Evolutionary conservation across 2,888 invertebrate species (phyloP).

Genomic region (Minunthozetes semirufus): DNA sequence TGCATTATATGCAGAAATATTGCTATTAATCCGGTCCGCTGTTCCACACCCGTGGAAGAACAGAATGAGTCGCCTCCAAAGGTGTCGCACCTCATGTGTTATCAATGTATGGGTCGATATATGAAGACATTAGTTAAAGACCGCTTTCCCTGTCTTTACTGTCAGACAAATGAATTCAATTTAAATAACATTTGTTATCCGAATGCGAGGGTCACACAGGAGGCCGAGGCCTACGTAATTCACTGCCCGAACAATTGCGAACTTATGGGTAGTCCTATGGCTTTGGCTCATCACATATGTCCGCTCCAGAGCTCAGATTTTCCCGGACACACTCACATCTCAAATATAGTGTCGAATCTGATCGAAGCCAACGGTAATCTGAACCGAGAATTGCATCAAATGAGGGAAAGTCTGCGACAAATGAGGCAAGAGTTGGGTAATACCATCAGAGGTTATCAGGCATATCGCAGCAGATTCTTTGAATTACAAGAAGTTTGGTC

Average conservation of each 20-base stretch:
- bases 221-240: neutral
- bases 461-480: too few species aligned
- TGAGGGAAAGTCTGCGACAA: too few species aligned
- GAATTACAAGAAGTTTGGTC: neutral
- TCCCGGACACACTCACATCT: too few species aligned
- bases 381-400: too few species aligned
- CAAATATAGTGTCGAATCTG: too few species aligned
- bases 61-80: too few species aligned
- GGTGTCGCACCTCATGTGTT: neutral
- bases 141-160: neutral
- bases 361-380: too few species aligned
- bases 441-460: too few species aligned
- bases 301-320: too few species aligned
- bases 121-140: neutral
- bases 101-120: neutral
- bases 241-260: neutral
- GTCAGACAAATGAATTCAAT: neutral
- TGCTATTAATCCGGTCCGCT: neutral
- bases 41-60: neutral
- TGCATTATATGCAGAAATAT: neutral
- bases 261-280: neutral
- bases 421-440: too few species aligned
- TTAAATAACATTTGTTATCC: neutral
- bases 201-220: neutral
- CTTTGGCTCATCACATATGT: neutral